phyloP scores from a whole-genome alignment of 2,113 vertebrate species.

The Stigmatopora argus region DNA sequence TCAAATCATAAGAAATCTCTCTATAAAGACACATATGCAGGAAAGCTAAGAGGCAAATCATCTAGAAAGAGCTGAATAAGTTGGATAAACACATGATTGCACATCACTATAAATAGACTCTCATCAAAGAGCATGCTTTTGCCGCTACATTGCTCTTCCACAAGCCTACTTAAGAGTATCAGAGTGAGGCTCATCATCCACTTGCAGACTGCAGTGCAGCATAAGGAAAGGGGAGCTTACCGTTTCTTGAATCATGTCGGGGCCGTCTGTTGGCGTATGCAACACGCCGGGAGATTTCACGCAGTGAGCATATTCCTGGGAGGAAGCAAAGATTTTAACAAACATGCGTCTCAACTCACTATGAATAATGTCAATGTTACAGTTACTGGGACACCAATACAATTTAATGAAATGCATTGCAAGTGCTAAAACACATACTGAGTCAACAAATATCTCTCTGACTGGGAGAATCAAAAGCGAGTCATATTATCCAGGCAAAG shows the following conservation, averaged over 20 bases:
- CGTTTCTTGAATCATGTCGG: conserved; percentile 39
- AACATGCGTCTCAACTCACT: conserved; percentile 5
- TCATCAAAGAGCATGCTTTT: conserved; percentile 49
- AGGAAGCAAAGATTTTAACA: conserved; percentile 18
- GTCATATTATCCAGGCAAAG: background rate
- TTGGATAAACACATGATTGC: conserved; percentile 62
- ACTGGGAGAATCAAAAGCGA: background rate
- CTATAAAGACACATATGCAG: conserved; percentile 55
- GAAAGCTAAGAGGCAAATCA: conserved; percentile 49
- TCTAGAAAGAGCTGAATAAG: conserved; percentile 63
- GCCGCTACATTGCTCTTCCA: conserved; percentile 44
- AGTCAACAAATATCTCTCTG: background rate
- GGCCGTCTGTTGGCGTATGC: conserved; percentile 49
- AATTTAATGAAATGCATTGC: background rate
- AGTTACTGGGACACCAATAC: background rate
- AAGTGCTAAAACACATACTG: background rate
- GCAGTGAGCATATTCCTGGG: conserved; percentile 56
- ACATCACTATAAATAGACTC: conserved; percentile 61
- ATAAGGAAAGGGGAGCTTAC: conserved; percentile 38
- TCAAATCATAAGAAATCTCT: conserved; percentile 48
- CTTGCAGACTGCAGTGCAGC: conserved; percentile 44
- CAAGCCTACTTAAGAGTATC: conserved; percentile 51
- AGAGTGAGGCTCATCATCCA: conserved; percentile 44
- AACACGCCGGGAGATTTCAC: conserved; percentile 59
- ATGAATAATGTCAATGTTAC: background rate